Base-by-base conservation (phyloP, 2,113 vertebrate genomes). In the Hippocampus zosterae region DNA sequence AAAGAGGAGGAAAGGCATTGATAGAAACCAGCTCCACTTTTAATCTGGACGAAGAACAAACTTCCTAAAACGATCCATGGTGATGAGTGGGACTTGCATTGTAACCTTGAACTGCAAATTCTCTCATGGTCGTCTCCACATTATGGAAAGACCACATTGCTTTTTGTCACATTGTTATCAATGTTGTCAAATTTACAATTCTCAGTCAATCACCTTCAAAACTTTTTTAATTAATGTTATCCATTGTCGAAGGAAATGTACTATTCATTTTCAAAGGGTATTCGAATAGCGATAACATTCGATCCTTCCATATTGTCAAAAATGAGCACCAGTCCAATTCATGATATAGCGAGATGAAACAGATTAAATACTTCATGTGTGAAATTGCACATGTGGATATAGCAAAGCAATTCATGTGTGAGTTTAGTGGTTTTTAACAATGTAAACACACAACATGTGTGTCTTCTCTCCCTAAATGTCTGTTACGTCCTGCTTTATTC, bases 1-100 rank as follows among this genome's bases (percentile, higher is more conserved):
- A 85, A 73, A 74, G 75, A 79, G 41, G 62, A 77, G 57, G 57
- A 81, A 75, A 85, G 64, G 53, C 67, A 77, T 68, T 64, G 71
- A 78, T 73, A 59, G 77, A 52, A 69, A 78, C 57, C 53, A 44
- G 48, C 65, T 73, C 41, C 64, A 53, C 33, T 53, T 83, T 46
- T 27, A 60, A 55, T 71, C 77, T 75, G 60, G 11, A 42, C 57
- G 69, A 69, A 81, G 44, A 62, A 62, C 77, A 77, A 40, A 50
- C 74, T 72, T 85, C 75, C 66, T 72, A 65, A 70, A 63, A 19
- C 44, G 63, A 29, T 63, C 9, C 53, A 71, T 25, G 64, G 25
- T 69, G 69, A 50, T 61, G 29, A 70, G 52, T 56, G 37, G 46
- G 50, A 70, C 68, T 71, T 56, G 67, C 56, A 41, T 23, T 8